These are phyloP conservation scores for Podarcis siculus DNA, from an alignment of 2,797 vertebrate species.

Conservation along the genomic window DNA sequence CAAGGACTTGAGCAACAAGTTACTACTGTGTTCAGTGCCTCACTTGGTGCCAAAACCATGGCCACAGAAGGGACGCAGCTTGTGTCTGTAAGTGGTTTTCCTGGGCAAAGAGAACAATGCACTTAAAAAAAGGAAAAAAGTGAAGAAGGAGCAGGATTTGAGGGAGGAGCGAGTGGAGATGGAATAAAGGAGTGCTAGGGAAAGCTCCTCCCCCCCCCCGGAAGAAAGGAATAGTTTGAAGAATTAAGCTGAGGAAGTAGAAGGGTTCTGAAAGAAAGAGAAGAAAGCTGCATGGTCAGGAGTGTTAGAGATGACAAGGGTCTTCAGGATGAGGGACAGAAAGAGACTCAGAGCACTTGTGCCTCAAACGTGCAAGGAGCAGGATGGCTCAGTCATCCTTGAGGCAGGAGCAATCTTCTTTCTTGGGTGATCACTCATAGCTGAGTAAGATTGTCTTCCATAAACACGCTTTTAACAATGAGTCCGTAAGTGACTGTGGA, in stretches of 20 bases:
- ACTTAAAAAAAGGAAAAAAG: not conserved
- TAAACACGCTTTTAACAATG: too few relatives aligned
- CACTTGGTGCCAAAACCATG: not conserved
- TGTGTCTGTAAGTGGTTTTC: not conserved
- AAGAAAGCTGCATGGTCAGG: not conserved
- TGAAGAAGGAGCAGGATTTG: too few relatives aligned
- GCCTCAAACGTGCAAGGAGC: not conserved
- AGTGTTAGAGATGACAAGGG: not conserved
- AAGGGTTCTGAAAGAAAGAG: not conserved
- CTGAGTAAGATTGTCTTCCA: too few relatives aligned
- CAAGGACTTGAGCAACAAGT: not conserved
- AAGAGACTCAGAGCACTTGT: not conserved
- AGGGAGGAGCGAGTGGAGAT: too few relatives aligned
- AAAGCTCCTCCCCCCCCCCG: not conserved
- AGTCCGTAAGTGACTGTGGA: too few relatives aligned
- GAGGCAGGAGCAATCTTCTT: not conserved
- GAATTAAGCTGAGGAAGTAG: not conserved
- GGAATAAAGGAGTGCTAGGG: not conserved
- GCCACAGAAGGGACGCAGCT: not conserved
- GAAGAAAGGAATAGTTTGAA: not conserved
- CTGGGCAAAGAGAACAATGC: not conserved
- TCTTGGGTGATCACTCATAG: too few relatives aligned
- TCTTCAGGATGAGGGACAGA: not conserved
- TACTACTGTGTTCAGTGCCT: not conserved
- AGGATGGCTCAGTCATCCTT: not conserved